Evolutionary conservation across 2,797 vertebrate genomes (phyloP).

Genomic region (Podargus strigoides): DNA sequence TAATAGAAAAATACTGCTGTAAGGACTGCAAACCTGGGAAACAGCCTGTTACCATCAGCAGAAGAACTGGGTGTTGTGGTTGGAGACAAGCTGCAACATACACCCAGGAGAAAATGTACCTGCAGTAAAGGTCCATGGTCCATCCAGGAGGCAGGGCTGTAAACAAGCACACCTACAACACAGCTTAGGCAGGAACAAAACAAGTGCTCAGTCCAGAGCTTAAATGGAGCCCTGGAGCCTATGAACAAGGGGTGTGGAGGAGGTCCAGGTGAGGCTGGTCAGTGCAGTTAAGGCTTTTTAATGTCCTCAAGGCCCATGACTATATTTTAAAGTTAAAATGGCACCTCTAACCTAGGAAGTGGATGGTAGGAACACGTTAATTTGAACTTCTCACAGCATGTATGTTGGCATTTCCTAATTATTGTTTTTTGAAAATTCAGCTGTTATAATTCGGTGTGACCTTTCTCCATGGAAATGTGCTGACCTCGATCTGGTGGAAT

Average conservation of each 20-base stretch:
- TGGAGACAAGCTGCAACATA: not conserved
- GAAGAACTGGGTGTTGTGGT: not conserved
- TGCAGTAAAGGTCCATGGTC: rapidly evolving
- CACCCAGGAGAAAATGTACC: not conserved
- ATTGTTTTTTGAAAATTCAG: not conserved
- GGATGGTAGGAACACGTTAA: not conserved
- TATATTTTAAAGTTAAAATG: not conserved
- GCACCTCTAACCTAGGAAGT: not conserved
- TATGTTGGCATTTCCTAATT: not conserved
- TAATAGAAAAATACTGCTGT: not conserved
- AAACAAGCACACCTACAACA: not conserved
- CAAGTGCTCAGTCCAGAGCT: not conserved
- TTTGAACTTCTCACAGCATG: not conserved
- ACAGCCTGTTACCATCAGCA: not conserved
- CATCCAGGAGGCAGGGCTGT: not conserved
- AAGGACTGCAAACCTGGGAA: not conserved
- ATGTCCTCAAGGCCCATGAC: not conserved
- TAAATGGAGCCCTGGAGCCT: not conserved
- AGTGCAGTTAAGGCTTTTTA: not conserved
- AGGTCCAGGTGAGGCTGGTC: not conserved
- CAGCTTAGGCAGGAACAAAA: not conserved
- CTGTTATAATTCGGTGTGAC: not conserved
- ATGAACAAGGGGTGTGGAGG: no score
- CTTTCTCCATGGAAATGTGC: not conserved
- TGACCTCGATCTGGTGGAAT: not conserved